Percentiles rank a stretch among this genome's conserved stretches.
phyloP scores from a whole-genome alignment of 2,797 vertebrate species.

The Cirrhinus mrigala region DNA sequence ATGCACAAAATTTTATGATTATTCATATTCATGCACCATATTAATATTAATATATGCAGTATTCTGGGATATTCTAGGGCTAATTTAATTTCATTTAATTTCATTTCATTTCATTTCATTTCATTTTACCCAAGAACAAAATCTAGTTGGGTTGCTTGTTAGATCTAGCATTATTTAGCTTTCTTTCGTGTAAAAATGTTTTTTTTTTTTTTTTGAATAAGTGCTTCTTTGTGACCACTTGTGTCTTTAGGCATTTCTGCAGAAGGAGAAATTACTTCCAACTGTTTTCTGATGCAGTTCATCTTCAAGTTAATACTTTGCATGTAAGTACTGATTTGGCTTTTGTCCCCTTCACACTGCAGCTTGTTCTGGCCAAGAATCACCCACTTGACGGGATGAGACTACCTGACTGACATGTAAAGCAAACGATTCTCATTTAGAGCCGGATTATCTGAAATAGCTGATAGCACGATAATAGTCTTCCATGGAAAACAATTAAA shows the following conservation, averaged over 20 bases:
- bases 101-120: neutral
- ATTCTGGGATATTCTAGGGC: neutral
- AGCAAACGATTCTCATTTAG: neutral
- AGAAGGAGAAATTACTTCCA: neutral
- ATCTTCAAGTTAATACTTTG: neutral
- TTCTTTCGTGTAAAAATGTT: neutral
- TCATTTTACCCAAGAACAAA: neutral
- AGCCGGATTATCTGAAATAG: neutral
- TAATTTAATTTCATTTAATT: too few relatives aligned
- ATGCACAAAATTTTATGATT: too few relatives aligned
- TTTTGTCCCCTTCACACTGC: neutral
- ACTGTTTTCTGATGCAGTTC: neutral
- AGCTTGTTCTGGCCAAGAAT: neutral
- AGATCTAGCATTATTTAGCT: neutral
- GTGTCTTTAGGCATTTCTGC: neutral
- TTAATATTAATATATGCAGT: neutral
- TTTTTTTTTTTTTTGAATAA: neutral
- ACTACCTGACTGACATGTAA: neutral
- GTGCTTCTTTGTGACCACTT: neutral
- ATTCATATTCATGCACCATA: neutral
- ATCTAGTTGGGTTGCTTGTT: neutral
- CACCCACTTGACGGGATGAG: neutral
- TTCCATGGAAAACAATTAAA: neutral
- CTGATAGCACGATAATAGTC: neutral
- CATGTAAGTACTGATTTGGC: neutral